Percentiles rank a stretch among this genome's conserved stretches.
These are phyloP conservation scores for Drosophila fungiperda DNA, from an alignment of 2,888 invertebrate genomes.

Conservation along the genomic window DNA sequence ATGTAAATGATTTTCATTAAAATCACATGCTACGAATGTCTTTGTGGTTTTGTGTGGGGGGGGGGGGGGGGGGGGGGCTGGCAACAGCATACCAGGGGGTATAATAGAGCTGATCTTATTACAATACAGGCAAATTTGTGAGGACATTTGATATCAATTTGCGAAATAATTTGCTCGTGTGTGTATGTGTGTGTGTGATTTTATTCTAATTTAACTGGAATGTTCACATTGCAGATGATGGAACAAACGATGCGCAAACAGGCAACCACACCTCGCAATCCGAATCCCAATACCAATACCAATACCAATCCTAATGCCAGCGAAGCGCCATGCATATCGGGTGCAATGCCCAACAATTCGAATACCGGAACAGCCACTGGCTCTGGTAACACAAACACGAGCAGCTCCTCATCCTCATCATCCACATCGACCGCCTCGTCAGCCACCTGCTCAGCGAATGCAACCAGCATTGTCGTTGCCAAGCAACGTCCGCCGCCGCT, in stretches of 20 bases:
- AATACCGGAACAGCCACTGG: slow-evolving; percentile 5
- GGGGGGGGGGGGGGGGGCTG: background rate
- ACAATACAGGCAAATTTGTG: background rate
- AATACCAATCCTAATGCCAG: slow-evolving; percentile 26
- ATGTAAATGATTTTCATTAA: slow-evolving; percentile 65
- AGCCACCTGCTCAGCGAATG: slow-evolving; percentile 70
- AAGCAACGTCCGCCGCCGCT: slow-evolving; percentile 84
- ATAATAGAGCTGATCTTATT: slow-evolving; percentile 24
- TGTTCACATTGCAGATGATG: slow-evolving; percentile 54
- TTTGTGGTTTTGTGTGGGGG: too few relatives aligned
- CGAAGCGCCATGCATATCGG: slow-evolving; percentile 56
- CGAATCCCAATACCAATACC: slow-evolving; percentile 1
- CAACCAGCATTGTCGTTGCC: slow-evolving; percentile 54
- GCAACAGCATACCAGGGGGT: background rate
- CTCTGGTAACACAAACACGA: slow-evolving; percentile 5
- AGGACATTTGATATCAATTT: slow-evolving; percentile 58
- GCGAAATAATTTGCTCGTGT: slow-evolving; percentile 17
- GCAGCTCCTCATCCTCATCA: slow-evolving; percentile 49
- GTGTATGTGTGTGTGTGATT: background rate
- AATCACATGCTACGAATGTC: slow-evolving; percentile 59
- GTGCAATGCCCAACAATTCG: slow-evolving; percentile 13
- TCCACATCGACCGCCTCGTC: slow-evolving; percentile 59
- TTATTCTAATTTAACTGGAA: background rate
- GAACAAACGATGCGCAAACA: slow-evolving; percentile 64
- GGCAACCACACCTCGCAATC: slow-evolving; percentile 29